phyloP scores from a whole-genome alignment of 2,888 invertebrate genomes.

The Cerastis rubricosa region DNA sequence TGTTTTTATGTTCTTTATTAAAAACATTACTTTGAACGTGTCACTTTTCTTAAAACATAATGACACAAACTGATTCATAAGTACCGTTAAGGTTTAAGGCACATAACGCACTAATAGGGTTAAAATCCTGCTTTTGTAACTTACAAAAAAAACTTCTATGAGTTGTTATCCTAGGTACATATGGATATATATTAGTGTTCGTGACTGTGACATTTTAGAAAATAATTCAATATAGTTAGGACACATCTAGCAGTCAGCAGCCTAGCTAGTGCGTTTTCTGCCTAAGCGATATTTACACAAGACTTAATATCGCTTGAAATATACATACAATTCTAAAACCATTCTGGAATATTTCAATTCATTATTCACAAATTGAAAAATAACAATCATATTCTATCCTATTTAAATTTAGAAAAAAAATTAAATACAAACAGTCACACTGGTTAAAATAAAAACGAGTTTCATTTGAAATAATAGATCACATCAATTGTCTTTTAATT shows the following conservation, averaged over 20 bases:
- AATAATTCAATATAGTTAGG: background rate
- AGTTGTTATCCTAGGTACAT: background rate
- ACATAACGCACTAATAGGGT: conserved; percentile 27
- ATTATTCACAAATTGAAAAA: conserved; percentile 21
- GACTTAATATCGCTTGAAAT: background rate
- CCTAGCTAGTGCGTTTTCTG: conserved; percentile 4
- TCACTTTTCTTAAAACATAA: conserved; percentile 2
- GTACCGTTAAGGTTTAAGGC: conserved; percentile 8
- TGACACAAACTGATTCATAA: conserved; percentile 8
- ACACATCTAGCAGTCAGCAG: background rate
- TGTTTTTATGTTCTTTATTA: background rate
- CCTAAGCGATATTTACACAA: conserved; percentile 6
- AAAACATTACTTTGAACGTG: background rate
- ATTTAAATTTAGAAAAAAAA: conserved; percentile 41
- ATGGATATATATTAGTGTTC: background rate
- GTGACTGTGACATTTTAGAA: background rate
- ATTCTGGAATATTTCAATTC: background rate
- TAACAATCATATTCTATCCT: conserved; percentile 44
- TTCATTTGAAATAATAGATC: conserved; percentile 29
- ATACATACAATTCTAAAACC: background rate
- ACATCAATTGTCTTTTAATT: conserved; percentile 36
- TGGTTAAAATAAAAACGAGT: conserved; percentile 29
- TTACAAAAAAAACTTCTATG: background rate
- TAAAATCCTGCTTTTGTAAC: background rate
- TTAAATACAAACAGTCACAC: conserved; percentile 40